Conservation (phyloP, 2,113 vertebrate genomes). For the Charadrius vociferus region DNA sequence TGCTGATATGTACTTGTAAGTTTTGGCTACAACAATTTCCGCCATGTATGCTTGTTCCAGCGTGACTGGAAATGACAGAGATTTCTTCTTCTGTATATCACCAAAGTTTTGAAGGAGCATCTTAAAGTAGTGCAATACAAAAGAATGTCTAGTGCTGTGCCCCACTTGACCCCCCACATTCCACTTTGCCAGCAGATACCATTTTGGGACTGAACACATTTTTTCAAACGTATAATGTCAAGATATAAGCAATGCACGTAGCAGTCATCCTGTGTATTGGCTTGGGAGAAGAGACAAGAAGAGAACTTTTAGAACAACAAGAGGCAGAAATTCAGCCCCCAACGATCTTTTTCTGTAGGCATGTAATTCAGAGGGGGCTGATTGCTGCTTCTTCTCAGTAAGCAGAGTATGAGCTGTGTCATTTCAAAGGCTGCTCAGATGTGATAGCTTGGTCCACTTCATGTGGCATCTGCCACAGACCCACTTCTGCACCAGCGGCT, state of each 20-base stretch:
- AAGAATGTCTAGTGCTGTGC: background rate
- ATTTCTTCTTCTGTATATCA: background rate
- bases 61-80: rapidly evolving
- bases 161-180: background rate
- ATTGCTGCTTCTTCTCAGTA: background rate
- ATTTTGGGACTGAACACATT: background rate
- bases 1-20: background rate
- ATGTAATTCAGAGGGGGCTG: background rate
- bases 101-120: background rate
- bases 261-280: background rate
- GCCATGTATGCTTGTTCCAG: background rate
- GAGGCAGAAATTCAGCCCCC: background rate
- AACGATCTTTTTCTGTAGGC: background rate
- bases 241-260: background rate
- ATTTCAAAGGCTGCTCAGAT: background rate
- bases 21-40: background rate
- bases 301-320: background rate
- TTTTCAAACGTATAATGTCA: background rate
- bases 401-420: background rate
- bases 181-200: background rate
- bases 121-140: background rate
- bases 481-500: background rate
- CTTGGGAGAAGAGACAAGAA: background rate
- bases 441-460: background rate
- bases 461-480: background rate